Base-by-base conservation (phyloP, 2,888 invertebrate genomes). In the Phasia obesa region DNA sequence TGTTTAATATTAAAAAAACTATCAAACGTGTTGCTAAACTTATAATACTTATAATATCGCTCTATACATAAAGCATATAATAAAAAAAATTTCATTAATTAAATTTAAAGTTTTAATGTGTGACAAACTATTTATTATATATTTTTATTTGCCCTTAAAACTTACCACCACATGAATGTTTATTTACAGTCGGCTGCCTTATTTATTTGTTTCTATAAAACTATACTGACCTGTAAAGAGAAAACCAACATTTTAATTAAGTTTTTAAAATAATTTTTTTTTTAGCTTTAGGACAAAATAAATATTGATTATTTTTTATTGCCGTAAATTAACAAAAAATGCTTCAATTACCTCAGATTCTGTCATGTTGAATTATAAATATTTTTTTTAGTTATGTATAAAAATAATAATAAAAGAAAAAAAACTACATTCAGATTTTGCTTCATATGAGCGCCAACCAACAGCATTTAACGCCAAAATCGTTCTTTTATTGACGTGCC, bases 211-310 rank as follows among this genome's bases (percentile, higher is more conserved):
- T 7, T 42, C n/a, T 47, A 25, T 55, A 62, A 62, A 70, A 6
- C 55, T 55, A 0, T 49, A 79, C 83, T 79, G 71, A 79, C 83
- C 83, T 83, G 83, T 55, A 79, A 83, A 55, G 47, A 74, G 44
- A 62, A 69, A 42, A 49, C n/a, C 2, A 62, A 64, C 9, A 53
- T 65, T 69, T 17, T 73, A 42, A 70, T 64, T 64, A 62, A 77
- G 38, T 83, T 62, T 47, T 31, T 27, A 31, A 31, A 42, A 73
- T 62, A 44, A 25, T 11, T 78, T 65, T 31, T 57, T 31, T 17
- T 49, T 47, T 15, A 23, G 53, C 55, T 62, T 75, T 42, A 67
- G 49, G 75, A 47, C 55, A 69, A 69, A 60, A 55, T 78, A 49
- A 55, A 57, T 64, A 70, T 64, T 35, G 19, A 53, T 62, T n/a